Conservation (phyloP, 2,797 vertebrate species). For the Podarcis lilfordi region DNA sequence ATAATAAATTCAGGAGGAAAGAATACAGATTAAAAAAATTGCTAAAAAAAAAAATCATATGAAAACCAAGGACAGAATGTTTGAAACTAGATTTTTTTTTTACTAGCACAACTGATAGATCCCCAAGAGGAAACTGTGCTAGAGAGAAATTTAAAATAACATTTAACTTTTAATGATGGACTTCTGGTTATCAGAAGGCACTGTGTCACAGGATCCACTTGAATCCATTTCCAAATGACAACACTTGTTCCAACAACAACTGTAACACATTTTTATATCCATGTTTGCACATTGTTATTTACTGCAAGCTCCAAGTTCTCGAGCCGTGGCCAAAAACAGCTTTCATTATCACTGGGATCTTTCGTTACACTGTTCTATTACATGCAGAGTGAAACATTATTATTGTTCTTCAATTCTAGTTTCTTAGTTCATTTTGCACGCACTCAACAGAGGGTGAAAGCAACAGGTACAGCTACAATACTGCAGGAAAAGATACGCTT, state of each 20-base stretch:
- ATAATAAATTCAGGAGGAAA: neutral
- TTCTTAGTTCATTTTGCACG: neutral
- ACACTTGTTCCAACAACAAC: neutral
- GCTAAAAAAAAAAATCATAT: neutral
- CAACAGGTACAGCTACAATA: neutral
- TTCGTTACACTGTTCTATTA: neutral
- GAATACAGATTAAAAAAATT: neutral
- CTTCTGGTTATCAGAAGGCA: neutral
- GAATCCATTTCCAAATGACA: neutral
- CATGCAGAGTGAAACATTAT: neutral
- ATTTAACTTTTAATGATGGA: neutral
- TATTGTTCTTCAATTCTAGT: neutral
- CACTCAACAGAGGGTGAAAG: neutral
- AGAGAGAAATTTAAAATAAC: neutral
- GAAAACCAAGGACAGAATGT: neutral
- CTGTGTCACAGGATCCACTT: neutral
- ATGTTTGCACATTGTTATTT: neutral
- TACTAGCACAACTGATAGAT: neutral
- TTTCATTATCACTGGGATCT: neutral
- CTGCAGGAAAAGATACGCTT: neutral
- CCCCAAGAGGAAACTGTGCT: neutral
- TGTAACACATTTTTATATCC: neutral
- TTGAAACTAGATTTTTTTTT: neutral
- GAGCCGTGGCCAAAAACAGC: too few relatives aligned
- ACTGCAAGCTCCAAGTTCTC: neutral